Percentiles rank a stretch among this genome's conserved stretches.
Conservation (phyloP, 92 coral and sea anemone genomes). For the Porites lobata region DNA sequence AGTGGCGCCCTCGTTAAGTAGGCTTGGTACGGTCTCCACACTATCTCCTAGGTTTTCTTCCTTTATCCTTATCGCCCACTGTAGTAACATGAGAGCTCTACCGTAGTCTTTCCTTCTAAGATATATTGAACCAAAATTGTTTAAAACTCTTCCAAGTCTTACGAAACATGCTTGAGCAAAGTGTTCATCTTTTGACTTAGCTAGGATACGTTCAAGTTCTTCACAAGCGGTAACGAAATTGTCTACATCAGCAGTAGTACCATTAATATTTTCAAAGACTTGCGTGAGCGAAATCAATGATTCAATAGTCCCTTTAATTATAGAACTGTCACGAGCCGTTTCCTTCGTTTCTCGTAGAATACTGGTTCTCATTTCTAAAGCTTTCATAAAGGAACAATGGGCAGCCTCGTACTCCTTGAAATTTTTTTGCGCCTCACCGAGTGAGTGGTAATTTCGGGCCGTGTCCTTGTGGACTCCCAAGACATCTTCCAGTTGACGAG, state of each 20-base stretch:
- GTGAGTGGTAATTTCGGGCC: neutral
- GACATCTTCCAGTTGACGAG: neutral
- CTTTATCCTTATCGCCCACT: neutral
- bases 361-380: neutral
- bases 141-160: neutral
- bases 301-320: neutral
- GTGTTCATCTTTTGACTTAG: neutral
- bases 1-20: neutral
- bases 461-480: neutral
- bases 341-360: neutral
- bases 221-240: neutral
- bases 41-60: neutral
- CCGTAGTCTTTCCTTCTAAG: neutral
- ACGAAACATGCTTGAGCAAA: neutral
- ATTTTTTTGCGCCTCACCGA: neutral
- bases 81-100: neutral
- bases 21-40: neutral
- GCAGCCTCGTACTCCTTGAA: neutral
- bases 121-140: neutral
- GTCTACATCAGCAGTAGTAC: neutral
- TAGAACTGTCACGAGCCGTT: neutral
- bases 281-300: neutral
- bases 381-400: neutral
- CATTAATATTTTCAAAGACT: neutral
- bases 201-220: neutral